Percentiles rank a stretch among this genome's conserved stretches.
Conservation (phyloP, 2,888 invertebrate genomes). For the Idaea dimidiata region DNA sequence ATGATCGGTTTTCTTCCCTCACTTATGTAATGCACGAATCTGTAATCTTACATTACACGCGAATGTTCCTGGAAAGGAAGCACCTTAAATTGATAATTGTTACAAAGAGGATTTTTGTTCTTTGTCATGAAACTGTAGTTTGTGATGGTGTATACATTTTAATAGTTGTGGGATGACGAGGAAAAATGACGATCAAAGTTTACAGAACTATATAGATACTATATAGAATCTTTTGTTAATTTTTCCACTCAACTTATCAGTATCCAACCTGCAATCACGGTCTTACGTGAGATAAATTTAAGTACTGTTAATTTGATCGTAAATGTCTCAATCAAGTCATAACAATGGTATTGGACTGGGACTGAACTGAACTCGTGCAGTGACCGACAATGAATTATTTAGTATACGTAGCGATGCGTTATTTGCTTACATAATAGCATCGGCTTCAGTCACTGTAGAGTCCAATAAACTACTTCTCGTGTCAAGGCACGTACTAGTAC, state of each 20-base stretch:
- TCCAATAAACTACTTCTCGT: constrained; percentile 66
- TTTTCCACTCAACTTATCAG: constrained; percentile 27
- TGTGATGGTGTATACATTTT: no score
- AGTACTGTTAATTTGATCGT: constrained; percentile 30
- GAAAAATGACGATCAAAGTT: background rate
- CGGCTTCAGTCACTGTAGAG: constrained; percentile 48
- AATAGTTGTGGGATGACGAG: background rate
- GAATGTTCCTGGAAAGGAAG: no score
- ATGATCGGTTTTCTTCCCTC: no score
- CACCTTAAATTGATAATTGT: no score
- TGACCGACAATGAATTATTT: constrained; percentile 67
- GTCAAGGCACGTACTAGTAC: constrained; percentile 63
- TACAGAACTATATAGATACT: background rate
- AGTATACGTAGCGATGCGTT: constrained; percentile 51
- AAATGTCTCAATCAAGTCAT: constrained; percentile 36
- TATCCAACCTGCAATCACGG: constrained; percentile 24
- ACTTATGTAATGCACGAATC: no score
- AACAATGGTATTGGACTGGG: constrained; percentile 32
- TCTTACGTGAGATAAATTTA: constrained; percentile 29
- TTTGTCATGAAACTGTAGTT: no score
- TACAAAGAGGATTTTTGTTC: no score
- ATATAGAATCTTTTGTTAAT: constrained; percentile 7
- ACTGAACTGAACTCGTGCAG: constrained; percentile 52
- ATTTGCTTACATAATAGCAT: constrained; percentile 70
- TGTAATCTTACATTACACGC: no score